Percentiles rank a stretch among this genome's conserved stretches.
These are phyloP conservation scores for Marasmarcha lunaedactyla DNA, from an alignment of 2,888 invertebrate species.

Conservation along the genomic window DNA sequence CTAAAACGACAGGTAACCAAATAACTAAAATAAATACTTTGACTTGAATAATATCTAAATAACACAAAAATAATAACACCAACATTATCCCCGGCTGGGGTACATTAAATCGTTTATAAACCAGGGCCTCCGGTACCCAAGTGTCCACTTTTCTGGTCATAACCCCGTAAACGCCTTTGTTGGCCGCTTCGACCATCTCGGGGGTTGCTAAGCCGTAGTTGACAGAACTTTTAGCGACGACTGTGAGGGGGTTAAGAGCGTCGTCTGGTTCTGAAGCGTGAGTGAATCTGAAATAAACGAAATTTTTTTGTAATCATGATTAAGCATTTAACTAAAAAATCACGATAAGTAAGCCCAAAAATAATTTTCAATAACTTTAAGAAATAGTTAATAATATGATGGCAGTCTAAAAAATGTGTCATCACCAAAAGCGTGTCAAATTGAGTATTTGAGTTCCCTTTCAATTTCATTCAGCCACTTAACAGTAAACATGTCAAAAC, in stretches of 20 bases:
- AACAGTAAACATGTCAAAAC: too few species aligned
- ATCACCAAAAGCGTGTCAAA: too few species aligned
- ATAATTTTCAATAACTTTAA: too few species aligned
- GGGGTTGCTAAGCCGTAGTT: constrained; percentile 50
- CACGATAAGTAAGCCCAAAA: neutral
- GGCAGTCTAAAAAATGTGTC: too few species aligned
- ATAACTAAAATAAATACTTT: too few species aligned
- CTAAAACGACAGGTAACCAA: too few species aligned
- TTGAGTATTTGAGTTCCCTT: too few species aligned
- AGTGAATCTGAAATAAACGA: constrained; percentile 36
- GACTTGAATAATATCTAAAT: too few species aligned
- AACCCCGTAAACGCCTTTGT: constrained; percentile 81
- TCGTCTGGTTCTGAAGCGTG: constrained; percentile 54
- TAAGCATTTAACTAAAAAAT: constrained; percentile 1
- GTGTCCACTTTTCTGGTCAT: constrained; percentile 74
- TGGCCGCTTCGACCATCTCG: constrained; percentile 75
- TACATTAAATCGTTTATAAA: constrained; percentile 95
- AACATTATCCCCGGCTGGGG: constrained; percentile 77
- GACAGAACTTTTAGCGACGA: constrained; percentile 35
- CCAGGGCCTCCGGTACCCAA: constrained; percentile 87
- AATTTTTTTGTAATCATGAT: constrained; percentile 3
- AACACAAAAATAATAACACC: constrained; percentile 1
- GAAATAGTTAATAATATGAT: too few species aligned
- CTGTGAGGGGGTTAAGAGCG: constrained; percentile 37
- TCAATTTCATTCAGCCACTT: too few species aligned